phyloP scores from a whole-genome alignment of 2,888 invertebrate species.

The Cremastinae sp. region DNA sequence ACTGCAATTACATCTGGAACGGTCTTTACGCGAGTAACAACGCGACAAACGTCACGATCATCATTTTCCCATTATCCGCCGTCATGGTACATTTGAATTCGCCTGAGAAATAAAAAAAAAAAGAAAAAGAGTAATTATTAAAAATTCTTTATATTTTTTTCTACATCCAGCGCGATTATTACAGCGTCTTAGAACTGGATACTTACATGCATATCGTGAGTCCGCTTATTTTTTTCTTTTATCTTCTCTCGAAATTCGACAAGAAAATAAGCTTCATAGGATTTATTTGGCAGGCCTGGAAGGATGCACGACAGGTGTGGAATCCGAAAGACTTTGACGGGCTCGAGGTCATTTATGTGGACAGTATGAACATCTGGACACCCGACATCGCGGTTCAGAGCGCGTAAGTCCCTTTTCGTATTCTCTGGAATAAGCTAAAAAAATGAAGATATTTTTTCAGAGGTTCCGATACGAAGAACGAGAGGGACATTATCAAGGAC shows the following conservation, averaged over 20 bases:
- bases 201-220: constrained; percentile 71
- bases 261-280: constrained; percentile 14
- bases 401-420: constrained; percentile 78
- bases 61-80: constrained; percentile 83
- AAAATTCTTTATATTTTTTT: constrained; percentile 9
- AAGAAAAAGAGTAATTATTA: not conserved
- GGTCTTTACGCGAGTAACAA: constrained; percentile 81
- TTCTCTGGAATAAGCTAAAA: not conserved
- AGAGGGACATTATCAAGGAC: constrained; percentile 66
- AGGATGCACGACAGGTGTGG: constrained; percentile 89
- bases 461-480: constrained; percentile 38
- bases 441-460: constrained; percentile 16
- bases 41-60: constrained; percentile 81
- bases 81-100: constrained; percentile 68
- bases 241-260: constrained; percentile 3
- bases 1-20: constrained; percentile 81
- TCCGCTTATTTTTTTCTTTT: not conserved
- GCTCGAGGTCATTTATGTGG: constrained; percentile 83
- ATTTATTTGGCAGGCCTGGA: constrained; percentile 82
- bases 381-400: constrained; percentile 89
- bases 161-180: constrained; percentile 68
- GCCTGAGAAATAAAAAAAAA: not conserved
- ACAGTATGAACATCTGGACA: constrained; percentile 87
- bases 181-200: constrained; percentile 79
- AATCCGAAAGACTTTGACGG: constrained; percentile 85